A percentile compares a stretch with the other conserved stretches of the same genome.
Evolutionary conservation across 1,140 invertebrate species (phyloP).

Genomic region (Drosophila pandora): DNA sequence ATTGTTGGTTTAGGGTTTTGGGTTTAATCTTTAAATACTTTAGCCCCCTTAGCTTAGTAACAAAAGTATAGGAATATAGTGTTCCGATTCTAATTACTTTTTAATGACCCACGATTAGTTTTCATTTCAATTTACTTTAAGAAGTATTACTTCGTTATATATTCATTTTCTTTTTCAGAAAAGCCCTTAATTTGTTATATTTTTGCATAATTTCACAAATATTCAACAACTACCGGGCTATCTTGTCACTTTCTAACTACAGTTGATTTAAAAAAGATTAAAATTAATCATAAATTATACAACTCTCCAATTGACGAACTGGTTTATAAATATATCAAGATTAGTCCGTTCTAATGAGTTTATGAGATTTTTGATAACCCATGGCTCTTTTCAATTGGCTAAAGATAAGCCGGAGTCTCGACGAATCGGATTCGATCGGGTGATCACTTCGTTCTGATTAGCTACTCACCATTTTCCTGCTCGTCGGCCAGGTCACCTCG

Average conservation of each 20-base stretch:
- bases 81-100: not conserved
- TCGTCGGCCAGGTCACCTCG: conserved; percentile 33
- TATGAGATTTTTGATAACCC: conserved; percentile 25
- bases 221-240: no score
- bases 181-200: no score
- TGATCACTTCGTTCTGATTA: not conserved
- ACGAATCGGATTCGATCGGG: conserved; percentile 27
- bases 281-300: not conserved
- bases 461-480: conserved; percentile 49
- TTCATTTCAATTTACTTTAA: conserved; percentile 5
- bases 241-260: not conserved
- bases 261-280: conserved; percentile 5
- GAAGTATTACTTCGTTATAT: not conserved
- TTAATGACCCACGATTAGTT: not conserved
- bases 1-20: not conserved
- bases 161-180: no score
- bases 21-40: not conserved
- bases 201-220: no score
- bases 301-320: conserved; percentile 1
- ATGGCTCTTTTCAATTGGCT: conserved; percentile 3
- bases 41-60: not conserved
- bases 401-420: conserved; percentile 10
- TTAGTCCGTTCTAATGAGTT: conserved; percentile 9
- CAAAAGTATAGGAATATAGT: not conserved
- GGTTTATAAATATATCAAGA: conserved; percentile 17